Percentiles rank a stretch among this genome's conserved stretches.
phyloP scores from a whole-genome alignment of 2,888 invertebrate genomes.

The Folsomia manolachei region DNA sequence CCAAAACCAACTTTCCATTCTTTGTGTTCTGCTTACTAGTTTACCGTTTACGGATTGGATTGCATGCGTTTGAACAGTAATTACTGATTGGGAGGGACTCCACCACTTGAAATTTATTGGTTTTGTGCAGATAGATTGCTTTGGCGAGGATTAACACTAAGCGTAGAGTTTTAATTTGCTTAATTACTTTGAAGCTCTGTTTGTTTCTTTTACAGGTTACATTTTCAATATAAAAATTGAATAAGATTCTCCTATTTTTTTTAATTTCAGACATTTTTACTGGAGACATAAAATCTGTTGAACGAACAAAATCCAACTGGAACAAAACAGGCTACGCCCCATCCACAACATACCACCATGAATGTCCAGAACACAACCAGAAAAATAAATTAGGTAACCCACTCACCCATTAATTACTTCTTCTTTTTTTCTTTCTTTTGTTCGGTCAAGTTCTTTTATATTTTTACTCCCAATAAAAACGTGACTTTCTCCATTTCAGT shows the following conservation, averaged over 20 bases:
- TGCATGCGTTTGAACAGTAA: too few relatives aligned
- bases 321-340: conserved; percentile 63
- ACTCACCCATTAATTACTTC: not conserved
- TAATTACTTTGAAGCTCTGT: not conserved
- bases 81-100: not conserved
- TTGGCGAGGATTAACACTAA: not conserved
- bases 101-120: not conserved
- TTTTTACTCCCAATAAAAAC: too few relatives aligned
- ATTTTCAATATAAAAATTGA: not conserved
- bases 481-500: not conserved
- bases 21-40: too few relatives aligned
- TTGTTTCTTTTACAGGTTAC: not conserved
- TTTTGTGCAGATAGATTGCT: not conserved
- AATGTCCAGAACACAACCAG: conserved; percentile 51
- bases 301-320: not conserved
- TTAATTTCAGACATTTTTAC: conserved; percentile 44
- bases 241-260: too few relatives aligned
- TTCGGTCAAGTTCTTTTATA: too few relatives aligned
- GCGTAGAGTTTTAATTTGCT: not conserved
- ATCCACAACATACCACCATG: conserved; percentile 63
- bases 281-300: conserved; percentile 27
- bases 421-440: not conserved
- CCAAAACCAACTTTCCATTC: not conserved
- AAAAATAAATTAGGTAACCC: conserved; percentile 16
- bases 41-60: too few relatives aligned